Evolutionary conservation across 64 coral and sea anemone species (phyloP), one percentile per base, ranked within the genome.

Genomic region (Stichodactyla helianthus): DNA sequence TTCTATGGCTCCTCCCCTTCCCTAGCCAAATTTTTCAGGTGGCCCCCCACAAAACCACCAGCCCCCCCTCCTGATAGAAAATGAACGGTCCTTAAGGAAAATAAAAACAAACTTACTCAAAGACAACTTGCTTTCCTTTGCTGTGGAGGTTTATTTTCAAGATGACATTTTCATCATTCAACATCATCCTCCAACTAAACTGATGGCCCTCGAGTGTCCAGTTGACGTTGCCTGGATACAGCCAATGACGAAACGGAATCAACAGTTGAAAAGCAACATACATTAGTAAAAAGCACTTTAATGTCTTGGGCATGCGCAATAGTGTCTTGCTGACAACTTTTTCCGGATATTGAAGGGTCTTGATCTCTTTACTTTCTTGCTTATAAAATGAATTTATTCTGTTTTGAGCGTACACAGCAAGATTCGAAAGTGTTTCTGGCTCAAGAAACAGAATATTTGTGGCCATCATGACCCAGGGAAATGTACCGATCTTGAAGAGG

Each of bases 191-290:
- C 90, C 90, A 92, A 52, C 90, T 92, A 10, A 92, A 92, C 85
- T 92, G 90, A 81, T 92, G 90, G n/a, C 90, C 90, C 28, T 92
- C 90, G 79, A 92, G 78, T 52, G 90, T 92, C 90, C 90, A 92
- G 77, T 92, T 92, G 13, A 92, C 90, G 90, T 92, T 86, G 51
- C 90, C 84, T 77, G 90, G 84, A 92, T 92, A 92, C 84, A 92
- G 85, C 90, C 90, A 92, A 92, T 92, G 90, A 64, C 90, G 90
- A 23, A 92, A 92, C 51, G 90, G 90, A n/a, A 87, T 7, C 11
- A 92, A 5, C 61, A 92, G 17, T 79, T 92, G 90, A 13, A 56
- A 82, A 25, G 59, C 86, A 64, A 92, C 76, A 71, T 87, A 92
- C 61, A 74, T 2, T 51, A 23, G 17, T 31, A 92, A 55, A 57